Conservation (phyloP, 2,888 invertebrate species). For the Eupeodes luniger region DNA sequence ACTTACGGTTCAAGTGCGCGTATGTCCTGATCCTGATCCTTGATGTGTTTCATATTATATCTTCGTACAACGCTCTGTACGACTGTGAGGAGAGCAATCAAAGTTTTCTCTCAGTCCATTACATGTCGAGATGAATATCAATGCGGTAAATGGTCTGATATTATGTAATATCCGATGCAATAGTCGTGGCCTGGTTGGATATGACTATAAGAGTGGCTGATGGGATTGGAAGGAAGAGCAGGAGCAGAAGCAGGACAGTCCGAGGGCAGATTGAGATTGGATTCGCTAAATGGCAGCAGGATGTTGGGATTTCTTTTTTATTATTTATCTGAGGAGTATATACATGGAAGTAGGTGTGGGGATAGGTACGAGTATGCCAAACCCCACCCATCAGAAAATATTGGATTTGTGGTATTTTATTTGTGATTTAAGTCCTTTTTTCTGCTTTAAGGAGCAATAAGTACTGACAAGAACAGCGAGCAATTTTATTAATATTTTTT, state of each 20-base stretch:
- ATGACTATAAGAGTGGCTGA: neutral
- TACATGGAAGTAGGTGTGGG: neutral
- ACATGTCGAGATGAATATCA: constrained; percentile 74
- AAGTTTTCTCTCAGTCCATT: constrained; percentile 64
- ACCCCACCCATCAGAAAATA: constrained; percentile 35
- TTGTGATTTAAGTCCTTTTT: constrained; percentile 20
- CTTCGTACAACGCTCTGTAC: neutral
- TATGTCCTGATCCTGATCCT: constrained; percentile 51
- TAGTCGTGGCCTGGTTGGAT: neutral
- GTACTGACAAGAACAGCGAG: neutral
- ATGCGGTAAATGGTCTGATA: constrained; percentile 69
- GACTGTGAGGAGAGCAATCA: constrained; percentile 52
- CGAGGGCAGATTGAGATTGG: constrained; percentile 36
- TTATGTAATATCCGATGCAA: constrained; percentile 35
- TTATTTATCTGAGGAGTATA: neutral
- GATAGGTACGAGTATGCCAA: neutral
- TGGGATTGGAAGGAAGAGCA: neutral
- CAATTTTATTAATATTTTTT: constrained; percentile 22
- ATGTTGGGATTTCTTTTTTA: constrained; percentile 19
- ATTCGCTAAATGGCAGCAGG: constrained; percentile 29
- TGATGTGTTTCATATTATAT: constrained; percentile 22
- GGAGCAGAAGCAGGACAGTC: neutral
- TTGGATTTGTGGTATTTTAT: constrained; percentile 39
- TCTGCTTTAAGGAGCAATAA: constrained; percentile 14
- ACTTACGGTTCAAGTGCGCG: constrained; percentile 46